Conservation (phyloP, 2,113 vertebrate species). For the Eurypyga helias region DNA sequence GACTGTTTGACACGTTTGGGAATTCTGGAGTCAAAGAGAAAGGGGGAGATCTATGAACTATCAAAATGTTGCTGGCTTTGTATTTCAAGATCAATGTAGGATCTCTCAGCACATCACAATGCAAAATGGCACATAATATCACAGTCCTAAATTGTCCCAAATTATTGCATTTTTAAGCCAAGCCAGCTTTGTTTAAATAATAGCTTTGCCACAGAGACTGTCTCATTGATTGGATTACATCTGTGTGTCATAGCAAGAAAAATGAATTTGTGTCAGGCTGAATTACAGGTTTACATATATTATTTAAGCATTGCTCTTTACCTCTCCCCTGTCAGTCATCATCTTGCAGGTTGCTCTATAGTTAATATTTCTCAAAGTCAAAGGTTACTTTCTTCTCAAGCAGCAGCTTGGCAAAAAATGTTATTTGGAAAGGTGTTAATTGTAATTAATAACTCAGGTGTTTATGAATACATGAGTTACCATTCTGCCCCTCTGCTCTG, state of each 20-base stretch:
- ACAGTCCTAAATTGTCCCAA: slow-evolving; percentile 51
- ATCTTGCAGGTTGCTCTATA: slow-evolving; percentile 27
- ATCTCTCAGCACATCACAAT: slow-evolving; percentile 45
- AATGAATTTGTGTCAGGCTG: slow-evolving; percentile 64
- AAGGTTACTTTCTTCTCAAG: slow-evolving; percentile 12
- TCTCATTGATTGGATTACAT: slow-evolving; percentile 63
- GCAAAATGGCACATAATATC: slow-evolving; percentile 54
- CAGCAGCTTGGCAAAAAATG: slow-evolving; percentile 36
- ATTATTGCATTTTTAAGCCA: slow-evolving; percentile 55
- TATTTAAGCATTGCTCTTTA: slow-evolving; percentile 58
- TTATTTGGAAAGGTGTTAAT: slow-evolving; percentile 8
- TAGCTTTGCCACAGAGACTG: slow-evolving; percentile 31
- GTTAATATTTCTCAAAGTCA: neutral
- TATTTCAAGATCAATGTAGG: slow-evolving; percentile 58
- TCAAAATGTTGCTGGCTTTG: slow-evolving; percentile 10
- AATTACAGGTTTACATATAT: slow-evolving; percentile 60
- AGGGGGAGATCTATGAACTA: slow-evolving; percentile 33
- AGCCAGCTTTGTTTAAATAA: slow-evolving; percentile 58
- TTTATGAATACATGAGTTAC: neutral
- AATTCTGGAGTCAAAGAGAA: neutral
- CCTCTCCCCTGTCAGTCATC: slow-evolving; percentile 58
- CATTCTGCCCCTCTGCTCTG: accelerated
- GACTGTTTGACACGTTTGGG: neutral
- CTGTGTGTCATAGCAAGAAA: slow-evolving; percentile 25
- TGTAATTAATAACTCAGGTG: slow-evolving; percentile 47